These are phyloP conservation scores for Craseonycteris thonglongyai DNA, from an alignment of 2,113 vertebrate genomes.

Conservation along the genomic window DNA sequence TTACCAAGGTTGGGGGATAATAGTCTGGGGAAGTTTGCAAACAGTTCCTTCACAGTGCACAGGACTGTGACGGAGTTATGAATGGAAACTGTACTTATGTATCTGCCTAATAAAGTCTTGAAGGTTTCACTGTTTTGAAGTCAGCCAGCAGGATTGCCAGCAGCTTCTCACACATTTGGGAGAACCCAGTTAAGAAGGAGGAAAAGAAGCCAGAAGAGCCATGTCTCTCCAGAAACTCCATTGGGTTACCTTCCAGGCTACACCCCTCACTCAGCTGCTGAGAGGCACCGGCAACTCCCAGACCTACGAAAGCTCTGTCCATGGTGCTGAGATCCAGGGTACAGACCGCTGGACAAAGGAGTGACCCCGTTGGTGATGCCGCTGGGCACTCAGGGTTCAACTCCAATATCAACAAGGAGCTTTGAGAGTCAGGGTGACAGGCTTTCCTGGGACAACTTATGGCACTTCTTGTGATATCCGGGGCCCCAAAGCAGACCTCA, in stretches of 20 bases:
- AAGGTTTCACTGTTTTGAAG: neutral
- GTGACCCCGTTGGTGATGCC: no score
- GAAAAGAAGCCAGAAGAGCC: neutral
- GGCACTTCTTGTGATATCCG: neutral
- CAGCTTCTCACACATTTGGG: neutral
- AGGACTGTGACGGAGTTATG: neutral
- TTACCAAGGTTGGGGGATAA: neutral
- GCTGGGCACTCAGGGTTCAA: no score
- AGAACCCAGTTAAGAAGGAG: neutral
- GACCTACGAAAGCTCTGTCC: no score
- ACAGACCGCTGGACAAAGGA: neutral
- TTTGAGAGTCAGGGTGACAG: neutral
- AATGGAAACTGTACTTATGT: neutral
- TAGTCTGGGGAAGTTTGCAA: neutral
- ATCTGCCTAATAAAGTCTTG: neutral
- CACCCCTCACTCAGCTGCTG: neutral
- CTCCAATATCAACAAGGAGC: rapidly evolving
- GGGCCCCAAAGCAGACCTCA: neutral
- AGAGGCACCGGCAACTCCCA: rapidly evolving
- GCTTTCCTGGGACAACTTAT: neutral
- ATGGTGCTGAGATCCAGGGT: neutral
- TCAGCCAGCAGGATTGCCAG: neutral
- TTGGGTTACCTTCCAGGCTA: rapidly evolving
- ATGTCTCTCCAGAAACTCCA: no score
- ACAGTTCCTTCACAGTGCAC: rapidly evolving